Evolutionary conservation across 2,888 invertebrate genomes (phyloP), one percentile per base, ranked within the genome.

Genomic region (Pollenia amentaria): DNA sequence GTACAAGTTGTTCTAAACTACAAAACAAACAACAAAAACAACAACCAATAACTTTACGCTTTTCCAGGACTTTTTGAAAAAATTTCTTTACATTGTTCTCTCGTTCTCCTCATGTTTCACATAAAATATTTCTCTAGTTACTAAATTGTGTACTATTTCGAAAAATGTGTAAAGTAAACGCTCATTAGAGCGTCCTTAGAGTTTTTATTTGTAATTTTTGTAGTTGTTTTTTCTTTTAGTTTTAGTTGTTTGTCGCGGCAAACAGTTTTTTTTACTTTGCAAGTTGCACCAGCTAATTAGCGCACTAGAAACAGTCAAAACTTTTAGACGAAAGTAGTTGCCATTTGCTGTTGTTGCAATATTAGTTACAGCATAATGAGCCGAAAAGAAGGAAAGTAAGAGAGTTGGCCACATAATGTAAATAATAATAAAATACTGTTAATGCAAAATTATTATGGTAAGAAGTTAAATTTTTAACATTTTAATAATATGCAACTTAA

Each of bases 271-370:
- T 3, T 29, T 29, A 29, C 29, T 29, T 29, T 29, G 29, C 6
- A 29, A 29, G 29, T 29, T 67, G 53, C 46, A 77, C 16, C 65
- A 73, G 70, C 85, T 85, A 85, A 85, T 85, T 85, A 85, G 77
- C 65, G 65, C 65, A 73, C 53, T 64, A 40, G 46, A 72, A 73
- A 38, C 53, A 73, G 85, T 62, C 73, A 72, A 81, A 77, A 76
- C 69, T 76, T 82, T 62, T 53, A 62, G 60, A 67, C 21, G 57
- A 29, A 53, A 64, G 18, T 70, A 60, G 21, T 51, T 70, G n/a
- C 38, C 42, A 29, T 11, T 60, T 79, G 18, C 21, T 62, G 18
- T 70, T 64, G 48, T n/a, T 53, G 7, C n/a, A 48, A 40, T 77
- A 77, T 70, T 46, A 65, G 55, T 78, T 70, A 46, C 62, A 65